These are phyloP conservation scores for Sigmodon hispidus DNA, from an alignment of 2,113 vertebrate species.

Conservation along the genomic window DNA sequence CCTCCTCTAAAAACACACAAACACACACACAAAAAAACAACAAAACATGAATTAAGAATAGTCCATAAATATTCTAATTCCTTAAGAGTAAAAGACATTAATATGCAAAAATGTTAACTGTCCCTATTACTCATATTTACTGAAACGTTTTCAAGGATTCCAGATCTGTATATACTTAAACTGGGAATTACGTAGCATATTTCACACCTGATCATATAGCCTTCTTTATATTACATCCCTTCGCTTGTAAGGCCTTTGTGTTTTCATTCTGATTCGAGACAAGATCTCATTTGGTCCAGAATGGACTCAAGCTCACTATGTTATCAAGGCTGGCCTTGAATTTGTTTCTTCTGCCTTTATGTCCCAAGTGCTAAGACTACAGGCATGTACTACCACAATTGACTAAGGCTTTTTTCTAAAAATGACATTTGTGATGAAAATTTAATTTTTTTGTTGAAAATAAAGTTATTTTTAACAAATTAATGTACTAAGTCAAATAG, in stretches of 20 bases:
- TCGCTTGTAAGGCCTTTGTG: background rate
- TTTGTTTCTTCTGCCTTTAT: background rate
- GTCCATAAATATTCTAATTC: conserved; percentile 52
- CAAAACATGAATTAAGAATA: conserved; percentile 64
- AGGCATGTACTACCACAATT: background rate
- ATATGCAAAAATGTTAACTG: conserved; percentile 26
- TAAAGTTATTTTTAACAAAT: background rate
- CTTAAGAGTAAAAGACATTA: conserved; percentile 41
- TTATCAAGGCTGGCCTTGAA: background rate
- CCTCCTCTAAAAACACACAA: conserved; percentile 75
- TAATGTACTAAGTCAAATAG: background rate
- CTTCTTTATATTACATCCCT: background rate
- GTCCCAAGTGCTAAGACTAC: background rate
- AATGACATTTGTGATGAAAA: background rate
- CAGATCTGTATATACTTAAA: background rate
- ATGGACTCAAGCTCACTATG: background rate
- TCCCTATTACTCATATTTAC: background rate
- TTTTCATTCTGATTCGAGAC: background rate
- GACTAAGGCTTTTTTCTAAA: background rate
- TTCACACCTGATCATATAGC: background rate
- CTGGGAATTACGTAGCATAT: background rate
- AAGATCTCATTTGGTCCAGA: background rate
- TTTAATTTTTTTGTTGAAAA: background rate
- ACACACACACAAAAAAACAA: background rate
- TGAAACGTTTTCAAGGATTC: conserved; percentile 29